Base-by-base conservation (phyloP, 2,888 invertebrate species). In the Sinodicranocentrus sp. region DNA sequence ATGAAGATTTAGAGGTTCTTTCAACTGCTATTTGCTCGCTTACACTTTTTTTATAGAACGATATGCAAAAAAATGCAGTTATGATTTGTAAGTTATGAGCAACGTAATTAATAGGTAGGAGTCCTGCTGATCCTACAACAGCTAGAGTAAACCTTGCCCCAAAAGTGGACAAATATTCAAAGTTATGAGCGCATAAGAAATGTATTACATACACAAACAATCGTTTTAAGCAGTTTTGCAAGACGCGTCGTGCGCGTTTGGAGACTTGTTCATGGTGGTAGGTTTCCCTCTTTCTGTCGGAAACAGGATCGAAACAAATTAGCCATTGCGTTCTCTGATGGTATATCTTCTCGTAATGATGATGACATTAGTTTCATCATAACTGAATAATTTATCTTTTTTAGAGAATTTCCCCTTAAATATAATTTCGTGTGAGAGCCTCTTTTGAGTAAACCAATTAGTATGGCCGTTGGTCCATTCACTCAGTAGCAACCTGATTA, bases 241-340 rank as follows among this genome's bases (percentile, higher is more conserved):
- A 33, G 33, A 33, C 3, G 10, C 10, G 33, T 3, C 10, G 33
- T 33, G 33, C 33, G 10, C 33, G 33, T 33, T n/a, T 33, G 33
- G 33, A 33, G 10, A 33, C 33, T 3, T 33, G 33, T 33, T 33
- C 33, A 21, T 71, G 25, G 39, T 39, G 26, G 59, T 72, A 70
- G 39, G 39, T 57, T 73, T 73, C 8, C 63, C 52, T 73, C 43
- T 17, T 23, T 73, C 73, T 75, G 75, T 65, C 75, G 75, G 65
- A 75, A 75, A 65, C 75, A 77, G 57, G 76, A 68, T 77, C 67
- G 67, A 67, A 68, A 65, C 54, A 76, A 77, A 77, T 77, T 77
- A 77, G 67, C 48, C 52, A 43, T 48, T 68, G 57, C 21, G 57
- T 23, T 57, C 23, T 57, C 21, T 28, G 28, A 15, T 15, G 48